Base-by-base conservation (phyloP, 2,888 invertebrate species). In the Pseudeuparius sepicola region DNA sequence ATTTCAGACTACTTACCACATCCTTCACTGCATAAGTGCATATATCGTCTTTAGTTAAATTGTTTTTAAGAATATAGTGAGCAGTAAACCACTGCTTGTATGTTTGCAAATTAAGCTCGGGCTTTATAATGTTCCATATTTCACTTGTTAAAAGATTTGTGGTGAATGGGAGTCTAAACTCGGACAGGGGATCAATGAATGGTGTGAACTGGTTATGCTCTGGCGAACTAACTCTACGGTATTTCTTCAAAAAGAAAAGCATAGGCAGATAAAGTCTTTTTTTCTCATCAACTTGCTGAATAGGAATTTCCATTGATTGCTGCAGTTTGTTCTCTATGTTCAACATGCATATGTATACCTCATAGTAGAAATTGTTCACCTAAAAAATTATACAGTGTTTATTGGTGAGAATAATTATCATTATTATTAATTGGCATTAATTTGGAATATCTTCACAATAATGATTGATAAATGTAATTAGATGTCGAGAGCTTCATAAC, bases 191-290 rank as follows among this genome's bases (percentile, higher is more conserved):
- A 39, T 64, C 64, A 17, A 64, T 55, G 15, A 57, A 56, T 31
- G 59, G 60, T 27, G 53, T 58, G 69, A 70, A 71, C 33, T 62
- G 57, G 39, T 68, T 66, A 10, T 51, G 49, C 55, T 71, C 71
- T 7, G 69, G 66, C 39, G 53, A 46, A n/a, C 62, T 64, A 24
- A 56, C 49, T 13, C 63, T 48, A 20, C 39, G 45, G 39, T 63
- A 64, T 5, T 43, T 47, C 35, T 52, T 54, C 24, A 61, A 43
- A 45, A 62, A 62, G 9, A 36, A 20, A n/a, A 63, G 42, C 30
- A 59, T 39, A 1, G 41, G 26, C 11, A 24, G 23, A 23, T 41
- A 41, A n/a, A n/a, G n/a, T n/a, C n/a, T n/a, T n/a, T n/a, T n/a
- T n/a, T n/a, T n/a, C n/a, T n/a, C n/a, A n/a, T n/a, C n/a, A n/a